Evolutionary conservation across 2,113 vertebrate genomes (phyloP).

Genomic region (Podiceps cristatus): DNA sequence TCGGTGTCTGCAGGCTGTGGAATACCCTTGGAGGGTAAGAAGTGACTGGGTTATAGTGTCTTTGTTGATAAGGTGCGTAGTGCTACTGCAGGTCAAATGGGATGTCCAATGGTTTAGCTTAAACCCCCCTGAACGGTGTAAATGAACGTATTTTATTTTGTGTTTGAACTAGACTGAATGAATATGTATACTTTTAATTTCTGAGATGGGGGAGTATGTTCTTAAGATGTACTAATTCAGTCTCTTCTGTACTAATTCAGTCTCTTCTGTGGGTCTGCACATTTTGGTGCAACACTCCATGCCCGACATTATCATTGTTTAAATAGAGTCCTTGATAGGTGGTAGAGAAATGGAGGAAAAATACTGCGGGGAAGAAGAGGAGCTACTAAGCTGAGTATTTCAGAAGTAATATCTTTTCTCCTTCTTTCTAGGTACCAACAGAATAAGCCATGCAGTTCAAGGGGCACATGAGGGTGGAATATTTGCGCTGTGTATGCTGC

Average conservation of each 20-base stretch:
- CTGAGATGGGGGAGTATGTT: not conserved
- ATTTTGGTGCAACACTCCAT: not conserved
- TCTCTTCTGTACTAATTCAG: not conserved
- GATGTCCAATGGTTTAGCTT: not conserved
- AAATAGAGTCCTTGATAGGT: not conserved
- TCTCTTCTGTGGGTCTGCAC: not conserved
- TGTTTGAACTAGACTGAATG: not conserved
- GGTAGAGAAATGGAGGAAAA: not conserved
- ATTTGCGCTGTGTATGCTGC: slow-evolving; percentile 95
- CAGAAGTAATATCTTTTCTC: not conserved
- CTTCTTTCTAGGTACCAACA: slow-evolving; percentile 87
- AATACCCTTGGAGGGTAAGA: not conserved
- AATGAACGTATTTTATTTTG: not conserved
- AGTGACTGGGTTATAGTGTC: not conserved
- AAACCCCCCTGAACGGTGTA: not conserved
- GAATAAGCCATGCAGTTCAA: slow-evolving; percentile 91
- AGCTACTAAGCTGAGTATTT: not conserved
- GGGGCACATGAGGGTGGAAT: slow-evolving; percentile 96
- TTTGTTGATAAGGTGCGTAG: not conserved
- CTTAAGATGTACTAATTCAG: not conserved
- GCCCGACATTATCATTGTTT: not conserved
- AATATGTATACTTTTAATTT: not conserved
- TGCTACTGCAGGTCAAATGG: not conserved
- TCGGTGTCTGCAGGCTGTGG: not conserved
- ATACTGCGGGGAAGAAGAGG: not conserved